phyloP scores from a whole-genome alignment of 2,113 vertebrate species.

The Xenotilapia caudafasciata region DNA sequence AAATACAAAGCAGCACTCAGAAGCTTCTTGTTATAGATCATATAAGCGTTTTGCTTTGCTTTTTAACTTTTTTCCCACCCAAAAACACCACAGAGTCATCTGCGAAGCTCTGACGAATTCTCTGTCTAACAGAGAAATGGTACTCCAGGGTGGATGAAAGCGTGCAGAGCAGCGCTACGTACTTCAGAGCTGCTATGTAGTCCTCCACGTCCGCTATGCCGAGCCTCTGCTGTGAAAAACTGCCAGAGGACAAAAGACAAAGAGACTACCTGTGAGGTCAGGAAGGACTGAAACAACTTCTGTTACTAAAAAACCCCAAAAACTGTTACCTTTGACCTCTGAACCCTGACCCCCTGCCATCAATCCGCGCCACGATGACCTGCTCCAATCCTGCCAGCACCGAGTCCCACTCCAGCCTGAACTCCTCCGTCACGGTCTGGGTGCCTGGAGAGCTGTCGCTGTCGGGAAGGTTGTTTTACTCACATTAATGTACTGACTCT shows the following conservation, averaged over 20 bases:
- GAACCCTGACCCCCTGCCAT: conserved; percentile 61
- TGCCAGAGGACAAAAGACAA: not conserved
- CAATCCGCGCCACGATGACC: conserved; percentile 57
- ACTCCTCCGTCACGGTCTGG: conserved; percentile 58
- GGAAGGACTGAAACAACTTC: not conserved
- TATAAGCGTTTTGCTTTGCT: not conserved
- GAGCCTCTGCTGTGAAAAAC: conserved; percentile 44
- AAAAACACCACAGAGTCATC: not conserved
- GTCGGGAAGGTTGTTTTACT: not conserved
- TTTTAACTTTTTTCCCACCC: not conserved
- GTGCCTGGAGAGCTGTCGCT: conserved; percentile 39
- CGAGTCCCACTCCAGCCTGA: conserved; percentile 51
- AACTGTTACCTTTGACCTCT: conserved; percentile 55
- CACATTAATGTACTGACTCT: not conserved
- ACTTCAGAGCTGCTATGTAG: conserved; percentile 60
- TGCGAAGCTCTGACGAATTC: not conserved
- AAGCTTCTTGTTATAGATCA: not conserved
- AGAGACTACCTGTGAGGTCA: not conserved
- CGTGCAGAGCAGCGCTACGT: not conserved
- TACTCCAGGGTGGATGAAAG: not conserved
- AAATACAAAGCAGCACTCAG: not conserved
- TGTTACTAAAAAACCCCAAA: accelerated
- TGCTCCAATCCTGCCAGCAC: conserved; percentile 47
- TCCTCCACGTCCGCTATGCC: conserved; percentile 57
- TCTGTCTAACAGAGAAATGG: not conserved